Evolutionary conservation across 2,797 vertebrate species (phyloP).

Genomic region (Agapornis canus): DNA sequence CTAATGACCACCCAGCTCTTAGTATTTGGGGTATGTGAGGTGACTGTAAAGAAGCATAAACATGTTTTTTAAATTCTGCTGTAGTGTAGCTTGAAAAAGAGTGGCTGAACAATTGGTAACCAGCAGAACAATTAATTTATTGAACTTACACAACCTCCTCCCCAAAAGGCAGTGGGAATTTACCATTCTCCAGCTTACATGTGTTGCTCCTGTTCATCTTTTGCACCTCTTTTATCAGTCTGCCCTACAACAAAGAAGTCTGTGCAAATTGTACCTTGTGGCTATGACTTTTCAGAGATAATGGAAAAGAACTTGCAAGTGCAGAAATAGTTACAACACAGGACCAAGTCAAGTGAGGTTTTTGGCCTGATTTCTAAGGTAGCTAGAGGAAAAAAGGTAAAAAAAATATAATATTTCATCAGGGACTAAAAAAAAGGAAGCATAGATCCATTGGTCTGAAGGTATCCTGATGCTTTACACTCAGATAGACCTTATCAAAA

Average conservation of each 20-base stretch:
- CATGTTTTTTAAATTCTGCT: not conserved
- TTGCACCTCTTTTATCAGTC: not conserved
- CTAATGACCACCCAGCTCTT: not conserved
- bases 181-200: not conserved
- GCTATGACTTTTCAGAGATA: not conserved
- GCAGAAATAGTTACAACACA: not conserved
- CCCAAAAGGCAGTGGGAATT: not conserved
- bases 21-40: not conserved
- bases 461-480: rapidly evolving
- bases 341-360: not conserved
- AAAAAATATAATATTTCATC: not conserved
- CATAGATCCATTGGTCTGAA: not conserved
- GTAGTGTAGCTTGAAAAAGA: not conserved
- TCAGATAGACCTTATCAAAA: not conserved
- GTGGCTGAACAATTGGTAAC: not conserved
- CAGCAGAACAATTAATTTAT: not conserved
- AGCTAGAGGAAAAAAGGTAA: not conserved
- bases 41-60: not conserved
- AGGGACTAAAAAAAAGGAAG: not conserved
- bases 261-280: not conserved
- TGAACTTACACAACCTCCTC: not conserved
- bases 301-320: not conserved
- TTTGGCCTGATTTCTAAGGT: not conserved
- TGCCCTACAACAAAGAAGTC: not conserved
- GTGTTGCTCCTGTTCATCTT: not conserved